Evolutionary conservation across 2,797 vertebrate species (phyloP), one percentile per base, ranked within the genome.

Genomic region (Oreonectes daqikongensis): DNA sequence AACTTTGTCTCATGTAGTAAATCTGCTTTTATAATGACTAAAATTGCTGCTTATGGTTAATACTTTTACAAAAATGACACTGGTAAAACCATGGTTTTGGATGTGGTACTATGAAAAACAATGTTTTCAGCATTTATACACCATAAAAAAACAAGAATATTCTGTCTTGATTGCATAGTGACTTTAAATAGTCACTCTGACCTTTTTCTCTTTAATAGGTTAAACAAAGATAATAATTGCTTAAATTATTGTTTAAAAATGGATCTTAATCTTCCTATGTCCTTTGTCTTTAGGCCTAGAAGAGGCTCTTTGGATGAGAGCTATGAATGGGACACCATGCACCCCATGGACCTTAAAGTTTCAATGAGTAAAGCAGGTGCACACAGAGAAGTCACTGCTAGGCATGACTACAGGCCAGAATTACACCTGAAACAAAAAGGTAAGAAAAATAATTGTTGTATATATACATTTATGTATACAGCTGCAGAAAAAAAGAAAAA

Each of bases 251-350:
- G n/a, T n/a, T n/a, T n/a, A n/a, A n/a, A n/a, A n/a, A n/a, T 74
- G 22, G 10, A 24, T 57, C 38, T 28, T 78, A 30, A 50, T 1
- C 50, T 53, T 64, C 7, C 28, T 63, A 57, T 60, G 24, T 22
- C 24, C 61, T 66, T 18, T 46, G 77, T 85, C 64, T 11, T 9
- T 83, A 95, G 95, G 85, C 68, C 57, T 60, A 95, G 95, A 79
- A 95, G 95, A 86, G 93, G 90, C 0, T 98, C 95, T 0, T 95
- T 97, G 74, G 96, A 97, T 44, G 96, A 97, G 87, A 97, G 93
- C 84, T 98, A 98, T 3, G 96, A 99, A 84, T 99, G 96, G 97
- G 96, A 98, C 38, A 89, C 94, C 18, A 87, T 93, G 64, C 93
- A 94, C 71, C 84, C 93, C 0, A 92, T 90, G 78, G 84, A 94